phyloP scores from a whole-genome alignment of 2,888 invertebrate genomes.

The Sphecodes monilicornis region DNA sequence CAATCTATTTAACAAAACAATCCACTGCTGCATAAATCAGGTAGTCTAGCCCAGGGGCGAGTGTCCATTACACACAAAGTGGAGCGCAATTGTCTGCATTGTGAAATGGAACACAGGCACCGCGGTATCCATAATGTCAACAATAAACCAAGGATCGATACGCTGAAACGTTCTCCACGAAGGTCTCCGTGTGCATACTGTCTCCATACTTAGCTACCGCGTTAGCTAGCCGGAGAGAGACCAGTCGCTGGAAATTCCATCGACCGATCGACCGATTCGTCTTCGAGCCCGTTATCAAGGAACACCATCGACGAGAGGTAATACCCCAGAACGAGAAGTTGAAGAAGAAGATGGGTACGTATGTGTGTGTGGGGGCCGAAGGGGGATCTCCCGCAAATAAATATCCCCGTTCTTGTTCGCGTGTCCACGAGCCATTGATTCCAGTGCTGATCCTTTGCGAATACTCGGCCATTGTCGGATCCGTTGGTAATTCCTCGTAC shows the following conservation, averaged over 20 bases:
- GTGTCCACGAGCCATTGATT: conserved; percentile 46
- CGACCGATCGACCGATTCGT: conserved; percentile 20
- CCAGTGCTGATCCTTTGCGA: conserved; percentile 22
- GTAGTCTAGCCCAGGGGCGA: neutral
- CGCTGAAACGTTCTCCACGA: neutral
- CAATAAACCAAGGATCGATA: conserved; percentile 35
- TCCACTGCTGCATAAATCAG: neutral
- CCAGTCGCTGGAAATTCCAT: conserved; percentile 18
- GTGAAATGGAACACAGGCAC: conserved; percentile 7
- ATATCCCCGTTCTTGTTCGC: conserved; percentile 38
- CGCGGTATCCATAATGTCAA: conserved; percentile 23
- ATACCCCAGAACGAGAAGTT: neutral
- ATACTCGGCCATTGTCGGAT: conserved; percentile 37
- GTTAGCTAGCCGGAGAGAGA: neutral
- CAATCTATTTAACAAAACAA: conserved; percentile 15
- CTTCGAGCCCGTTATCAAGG: conserved; percentile 15
- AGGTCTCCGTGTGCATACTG: neutral
- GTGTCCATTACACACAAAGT: conserved; percentile 27
- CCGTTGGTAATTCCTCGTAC: conserved; percentile 46
- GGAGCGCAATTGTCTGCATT: conserved; percentile 13
- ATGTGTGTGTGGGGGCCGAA: neutral
- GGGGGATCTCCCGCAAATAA: conserved; percentile 20
- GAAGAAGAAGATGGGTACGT: neutral
- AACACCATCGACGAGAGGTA: neutral
- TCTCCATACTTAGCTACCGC: conserved; percentile 14